Conservation (phyloP, 2,113 vertebrate genomes). For the Platichthys stellatus region DNA sequence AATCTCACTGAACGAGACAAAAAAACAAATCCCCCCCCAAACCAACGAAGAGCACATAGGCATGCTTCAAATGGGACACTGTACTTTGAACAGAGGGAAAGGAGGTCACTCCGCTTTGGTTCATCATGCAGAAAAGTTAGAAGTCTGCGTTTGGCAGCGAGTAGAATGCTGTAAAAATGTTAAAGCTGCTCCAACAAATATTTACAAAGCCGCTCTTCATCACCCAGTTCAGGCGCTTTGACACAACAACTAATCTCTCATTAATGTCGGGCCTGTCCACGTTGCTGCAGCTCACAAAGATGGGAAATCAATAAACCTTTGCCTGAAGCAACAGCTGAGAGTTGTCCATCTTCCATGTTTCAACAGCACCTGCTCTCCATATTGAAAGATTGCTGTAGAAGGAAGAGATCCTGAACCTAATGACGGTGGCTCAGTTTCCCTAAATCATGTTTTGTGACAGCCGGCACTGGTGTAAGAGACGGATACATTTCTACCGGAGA, state of each 20-base stretch:
- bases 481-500: constrained; percentile 1
- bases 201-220: constrained; percentile 52
- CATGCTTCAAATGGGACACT: constrained; percentile 6
- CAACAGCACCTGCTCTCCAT: constrained; percentile 36
- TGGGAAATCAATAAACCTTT: constrained; percentile 66
- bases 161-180: constrained; percentile 8
- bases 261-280: constrained; percentile 56
- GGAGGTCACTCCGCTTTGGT: constrained; percentile 29
- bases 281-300: constrained; percentile 34
- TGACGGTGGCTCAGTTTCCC: constrained; percentile 21
- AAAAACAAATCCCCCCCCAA: neutral
- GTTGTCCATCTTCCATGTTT: constrained; percentile 54
- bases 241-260: constrained; percentile 69
- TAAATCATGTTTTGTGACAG: neutral
- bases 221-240: constrained; percentile 39
- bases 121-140: constrained; percentile 27
- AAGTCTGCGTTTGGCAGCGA: constrained; percentile 35
- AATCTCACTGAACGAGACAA: neutral
- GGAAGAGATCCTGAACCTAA: constrained; percentile 30
- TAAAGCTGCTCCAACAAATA: constrained; percentile 40
- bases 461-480: constrained; percentile 1
- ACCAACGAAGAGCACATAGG: neutral
- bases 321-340: constrained; percentile 55
- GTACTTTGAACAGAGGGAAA: constrained; percentile 29
- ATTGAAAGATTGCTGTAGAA: constrained; percentile 14